Evolutionary conservation across 2,113 vertebrate genomes (phyloP).

Genomic region (Neogale vison): DNA sequence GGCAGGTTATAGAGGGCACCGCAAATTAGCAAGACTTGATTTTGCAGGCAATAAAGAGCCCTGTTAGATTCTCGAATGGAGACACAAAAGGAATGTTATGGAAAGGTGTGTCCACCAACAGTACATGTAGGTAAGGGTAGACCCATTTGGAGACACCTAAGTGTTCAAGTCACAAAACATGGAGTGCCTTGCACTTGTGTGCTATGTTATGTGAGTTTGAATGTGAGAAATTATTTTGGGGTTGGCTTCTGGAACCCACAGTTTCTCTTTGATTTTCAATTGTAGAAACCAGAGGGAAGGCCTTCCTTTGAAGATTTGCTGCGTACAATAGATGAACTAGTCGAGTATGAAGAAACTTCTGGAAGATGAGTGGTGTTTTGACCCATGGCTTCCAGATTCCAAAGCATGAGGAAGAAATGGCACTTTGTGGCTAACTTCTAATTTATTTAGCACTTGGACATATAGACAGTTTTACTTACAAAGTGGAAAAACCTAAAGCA

Average conservation of each 20-base stretch:
- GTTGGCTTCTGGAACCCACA: slow-evolving; percentile 13
- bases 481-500: not conserved
- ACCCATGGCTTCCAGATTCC: not conserved
- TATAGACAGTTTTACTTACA: not conserved
- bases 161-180: not conserved
- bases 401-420: not conserved
- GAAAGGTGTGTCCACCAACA: not conserved
- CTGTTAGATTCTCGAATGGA: not conserved
- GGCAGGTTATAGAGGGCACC: not conserved
- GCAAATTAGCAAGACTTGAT: not conserved
- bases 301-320: slow-evolving; percentile 86
- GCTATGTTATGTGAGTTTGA: not conserved
- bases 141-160: not conserved
- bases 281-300: slow-evolving; percentile 87
- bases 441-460: slow-evolving; percentile 19
- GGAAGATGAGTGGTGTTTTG: slow-evolving; percentile 68
- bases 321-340: slow-evolving; percentile 83
- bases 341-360: slow-evolving; percentile 84
- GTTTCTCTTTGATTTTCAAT: slow-evolving; percentile 65
- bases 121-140: not conserved
- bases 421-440: not conserved
- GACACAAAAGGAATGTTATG: not conserved
- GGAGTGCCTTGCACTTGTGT: too few relatives aligned
- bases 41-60: not conserved
- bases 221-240: not conserved